phyloP scores from a whole-genome alignment of 1,140 invertebrate genomes.

The Listronotus bonariensis region DNA sequence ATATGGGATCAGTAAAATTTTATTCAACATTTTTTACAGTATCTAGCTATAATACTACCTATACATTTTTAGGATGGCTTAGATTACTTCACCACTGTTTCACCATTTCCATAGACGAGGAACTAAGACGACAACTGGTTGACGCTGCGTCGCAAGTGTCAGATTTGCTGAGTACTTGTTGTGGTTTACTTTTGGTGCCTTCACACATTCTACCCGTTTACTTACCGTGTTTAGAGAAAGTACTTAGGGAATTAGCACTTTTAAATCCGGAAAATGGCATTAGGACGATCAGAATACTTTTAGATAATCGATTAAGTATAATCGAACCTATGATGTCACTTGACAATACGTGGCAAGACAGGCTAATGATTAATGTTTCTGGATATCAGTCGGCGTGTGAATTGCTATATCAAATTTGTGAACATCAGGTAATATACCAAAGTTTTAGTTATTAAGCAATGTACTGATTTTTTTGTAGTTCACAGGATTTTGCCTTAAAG shows the following conservation, averaged over 20 bases:
- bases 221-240: constrained; percentile 66
- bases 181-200: constrained; percentile 73
- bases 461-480: too few relatives aligned
- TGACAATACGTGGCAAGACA: constrained; percentile 44
- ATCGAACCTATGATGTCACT: constrained; percentile 45
- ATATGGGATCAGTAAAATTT: constrained; percentile 1
- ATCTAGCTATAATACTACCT: too few relatives aligned
- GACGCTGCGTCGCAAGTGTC: constrained; percentile 67
- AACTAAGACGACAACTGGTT: constrained; percentile 54
- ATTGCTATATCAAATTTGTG: constrained; percentile 76
- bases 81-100: constrained; percentile 71
- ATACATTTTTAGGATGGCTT: constrained; percentile 52
- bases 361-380: constrained; percentile 48
- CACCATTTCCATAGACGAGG: constrained; percentile 58
- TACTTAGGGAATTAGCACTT: constrained; percentile 66
- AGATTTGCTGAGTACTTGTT: constrained; percentile 73
- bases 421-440: constrained; percentile 46
- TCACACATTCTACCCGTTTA: constrained; percentile 64
- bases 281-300: constrained; percentile 62
- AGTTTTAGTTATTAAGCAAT: too few relatives aligned
- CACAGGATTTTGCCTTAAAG: too few relatives aligned
- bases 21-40: neutral
- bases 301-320: constrained; percentile 59
- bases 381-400: constrained; percentile 74
- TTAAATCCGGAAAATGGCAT: constrained; percentile 65